Evolutionary conservation across 92 coral and sea anemone species (phyloP).

Genomic region (Paragorgia papillata): DNA sequence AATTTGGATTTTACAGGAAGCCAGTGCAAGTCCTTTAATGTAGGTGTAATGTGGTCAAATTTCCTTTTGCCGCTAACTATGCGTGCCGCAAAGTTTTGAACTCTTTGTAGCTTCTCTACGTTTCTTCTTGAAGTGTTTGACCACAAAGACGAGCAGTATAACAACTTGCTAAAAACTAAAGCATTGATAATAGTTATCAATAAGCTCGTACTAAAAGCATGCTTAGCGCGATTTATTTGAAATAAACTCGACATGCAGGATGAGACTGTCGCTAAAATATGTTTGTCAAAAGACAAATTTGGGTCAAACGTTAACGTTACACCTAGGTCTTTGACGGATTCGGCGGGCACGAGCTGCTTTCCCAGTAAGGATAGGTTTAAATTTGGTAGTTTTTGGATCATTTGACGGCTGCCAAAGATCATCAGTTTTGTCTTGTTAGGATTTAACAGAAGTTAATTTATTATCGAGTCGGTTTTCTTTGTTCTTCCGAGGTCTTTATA

Average conservation of each 20-base stretch:
- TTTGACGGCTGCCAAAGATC: no score
- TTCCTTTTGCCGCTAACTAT: constrained; percentile 2
- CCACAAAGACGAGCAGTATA: constrained; percentile 34
- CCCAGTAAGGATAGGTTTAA: constrained; percentile 78
- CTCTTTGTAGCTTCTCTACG: constrained; percentile 24
- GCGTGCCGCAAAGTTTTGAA: constrained; percentile 48
- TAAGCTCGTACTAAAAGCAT: background rate
- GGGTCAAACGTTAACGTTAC: no score
- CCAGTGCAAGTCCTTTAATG: no score
- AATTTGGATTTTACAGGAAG: no score
- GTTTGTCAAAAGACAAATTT: background rate
- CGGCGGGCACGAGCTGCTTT: constrained; percentile 44
- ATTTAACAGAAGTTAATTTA: no score
- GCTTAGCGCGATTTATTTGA: background rate
- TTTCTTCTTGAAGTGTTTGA: constrained; percentile 42
- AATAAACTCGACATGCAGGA: background rate
- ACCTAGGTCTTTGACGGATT: no score
- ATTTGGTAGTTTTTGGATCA: no score
- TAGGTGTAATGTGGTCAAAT: constrained; percentile 5
- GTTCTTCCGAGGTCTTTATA: no score
- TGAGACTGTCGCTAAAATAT: background rate
- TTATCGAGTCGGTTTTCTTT: no score
- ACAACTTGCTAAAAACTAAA: constrained; percentile 38
- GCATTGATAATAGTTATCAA: background rate
- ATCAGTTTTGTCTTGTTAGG: no score